Percentiles rank a stretch among this genome's conserved stretches.
phyloP scores from a whole-genome alignment of 2,113 vertebrate genomes.

The Sebastes fasciatus region DNA sequence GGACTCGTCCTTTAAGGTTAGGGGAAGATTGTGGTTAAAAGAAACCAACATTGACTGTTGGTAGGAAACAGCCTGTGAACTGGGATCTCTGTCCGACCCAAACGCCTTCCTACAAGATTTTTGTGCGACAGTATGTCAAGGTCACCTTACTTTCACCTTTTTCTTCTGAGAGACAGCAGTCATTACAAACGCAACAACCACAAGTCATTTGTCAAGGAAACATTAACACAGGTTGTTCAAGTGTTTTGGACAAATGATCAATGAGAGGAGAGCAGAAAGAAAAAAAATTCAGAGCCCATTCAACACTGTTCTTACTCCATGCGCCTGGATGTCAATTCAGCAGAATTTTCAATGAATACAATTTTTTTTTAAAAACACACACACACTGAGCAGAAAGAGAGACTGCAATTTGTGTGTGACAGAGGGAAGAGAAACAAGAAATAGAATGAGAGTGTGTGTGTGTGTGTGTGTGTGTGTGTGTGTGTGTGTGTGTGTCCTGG shows the following conservation, averaged over 20 bases:
- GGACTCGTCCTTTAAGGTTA: background rate
- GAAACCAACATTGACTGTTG: background rate
- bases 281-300: background rate
- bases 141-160: background rate
- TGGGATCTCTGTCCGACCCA: background rate
- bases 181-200: background rate
- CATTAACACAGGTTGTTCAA: background rate
- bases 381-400: constrained; percentile 10
- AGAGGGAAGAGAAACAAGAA: constrained; percentile 4
- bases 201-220: background rate
- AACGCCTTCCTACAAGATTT: background rate
- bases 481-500: constrained; percentile 51
- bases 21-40: background rate
- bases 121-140: background rate
- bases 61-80: background rate
- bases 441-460: constrained; percentile 22
- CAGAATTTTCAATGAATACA: constrained; percentile 37
- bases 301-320: background rate
- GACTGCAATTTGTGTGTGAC: constrained; percentile 29
- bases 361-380: background rate
- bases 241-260: background rate
- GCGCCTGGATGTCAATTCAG: constrained; percentile 15
- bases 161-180: background rate
- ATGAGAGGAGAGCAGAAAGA: background rate
- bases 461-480: constrained; percentile 17